Evolutionary conservation across 2,888 invertebrate genomes (phyloP), one percentile per base, ranked within the genome.

Genomic region (Embidobia sp.): DNA sequence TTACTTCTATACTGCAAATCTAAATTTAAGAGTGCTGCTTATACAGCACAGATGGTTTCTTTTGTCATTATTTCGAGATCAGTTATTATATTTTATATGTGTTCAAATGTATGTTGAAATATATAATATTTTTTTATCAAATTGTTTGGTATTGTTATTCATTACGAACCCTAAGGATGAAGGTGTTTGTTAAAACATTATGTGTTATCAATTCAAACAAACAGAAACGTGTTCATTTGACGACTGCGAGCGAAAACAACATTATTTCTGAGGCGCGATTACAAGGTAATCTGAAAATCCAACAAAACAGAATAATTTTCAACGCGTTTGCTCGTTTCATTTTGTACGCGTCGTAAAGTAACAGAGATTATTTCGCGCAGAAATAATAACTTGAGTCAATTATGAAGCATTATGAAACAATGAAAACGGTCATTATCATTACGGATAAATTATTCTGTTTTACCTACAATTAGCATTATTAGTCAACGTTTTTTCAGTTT

Each of bases 361-460:
- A 64, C 57, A 26, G 26, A 74, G 44, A 74, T 66, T 74, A 73
- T 74, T 67, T 61, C 66, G 46, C 59, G 37, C 40, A 66, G 74
- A 74, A 74, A 74, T 74, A 74, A 74, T 73, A 73, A 67, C 74
- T 40, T 35, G 42, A 35, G 59, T 61, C 74, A 74, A 74, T 74
- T 67, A 74, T 53, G 66, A 61, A 19, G 57, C 53, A 67, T 74
- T 74, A 74, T 40, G 74, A 74, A 74, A 74, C 74, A 74, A 59
- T 74, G 59, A 67, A 61, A 74, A 74, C 67, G 74, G 73, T 74
- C 73, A 74, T 74, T 74, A 74, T 74, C 73, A 66, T 74, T 63
- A 55, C 51, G n/a, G 46, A 66, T 74, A 49, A 74, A 74, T 74
- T 74, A 74, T 74, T 74, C 73, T 51, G 73, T 51, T 73, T 66